These are phyloP conservation scores for Dendrocopos noguchii DNA, from an alignment of 2,113 vertebrate genomes.

Conservation along the genomic window DNA sequence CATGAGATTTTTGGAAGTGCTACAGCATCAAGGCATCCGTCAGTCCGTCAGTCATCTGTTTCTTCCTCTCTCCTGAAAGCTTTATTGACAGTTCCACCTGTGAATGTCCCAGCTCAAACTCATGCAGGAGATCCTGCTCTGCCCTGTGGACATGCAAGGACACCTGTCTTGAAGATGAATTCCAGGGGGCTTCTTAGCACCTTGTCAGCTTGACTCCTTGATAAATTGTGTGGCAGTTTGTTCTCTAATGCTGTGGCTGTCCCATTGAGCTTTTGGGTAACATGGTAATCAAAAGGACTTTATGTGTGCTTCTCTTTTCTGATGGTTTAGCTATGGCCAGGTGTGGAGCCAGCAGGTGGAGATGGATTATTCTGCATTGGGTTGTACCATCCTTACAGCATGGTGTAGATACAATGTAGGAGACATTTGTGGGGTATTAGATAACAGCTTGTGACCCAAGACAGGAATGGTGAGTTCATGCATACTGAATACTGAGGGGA, in stretches of 20 bases:
- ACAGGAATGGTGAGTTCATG: neutral
- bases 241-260: neutral
- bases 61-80: neutral
- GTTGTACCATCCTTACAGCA: neutral
- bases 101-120: neutral
- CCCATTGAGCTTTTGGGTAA: neutral
- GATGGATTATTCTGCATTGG: neutral
- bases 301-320: neutral
- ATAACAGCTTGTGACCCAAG: neutral
- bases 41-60: neutral
- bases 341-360: neutral
- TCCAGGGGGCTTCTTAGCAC: neutral
- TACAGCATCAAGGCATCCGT: neutral
- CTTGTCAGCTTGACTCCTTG: neutral
- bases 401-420: neutral
- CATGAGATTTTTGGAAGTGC: rapidly evolving
- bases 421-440: neutral
- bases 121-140: neutral
- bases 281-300: neutral
- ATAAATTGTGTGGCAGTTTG: neutral
- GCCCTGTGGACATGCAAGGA: neutral
- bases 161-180: neutral
- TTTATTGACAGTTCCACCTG: neutral
- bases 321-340: neutral
- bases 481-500: neutral